Conservation (phyloP, 1,140 invertebrate species). For the Dreissena polymorpha region DNA sequence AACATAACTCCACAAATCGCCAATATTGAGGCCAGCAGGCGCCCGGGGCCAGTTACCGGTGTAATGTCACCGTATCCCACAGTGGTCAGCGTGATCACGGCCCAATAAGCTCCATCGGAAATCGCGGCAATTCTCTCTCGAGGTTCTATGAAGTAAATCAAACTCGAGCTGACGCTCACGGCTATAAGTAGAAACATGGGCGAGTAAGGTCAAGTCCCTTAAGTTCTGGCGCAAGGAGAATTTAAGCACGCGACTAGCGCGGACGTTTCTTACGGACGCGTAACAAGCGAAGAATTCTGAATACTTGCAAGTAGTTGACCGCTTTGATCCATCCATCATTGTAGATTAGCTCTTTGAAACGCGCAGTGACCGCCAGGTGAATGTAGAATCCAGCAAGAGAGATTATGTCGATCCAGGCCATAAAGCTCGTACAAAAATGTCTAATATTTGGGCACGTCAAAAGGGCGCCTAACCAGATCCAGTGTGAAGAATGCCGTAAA, state of each 20-base stretch:
- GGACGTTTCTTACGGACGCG: conserved; percentile 91
- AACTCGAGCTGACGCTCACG: conserved; percentile 59
- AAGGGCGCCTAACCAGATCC: conserved; percentile 27
- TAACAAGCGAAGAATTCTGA: conserved; percentile 98
- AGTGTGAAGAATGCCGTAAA: conserved; percentile 21
- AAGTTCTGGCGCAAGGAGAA: conserved; percentile 83
- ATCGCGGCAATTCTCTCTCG: conserved; percentile 87
- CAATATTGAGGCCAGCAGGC: conserved; percentile 88
- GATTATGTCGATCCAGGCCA: conserved; percentile 48
- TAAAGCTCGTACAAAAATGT: neutral
- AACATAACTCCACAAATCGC: too few relatives aligned
- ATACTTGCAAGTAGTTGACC: conserved; percentile 94
- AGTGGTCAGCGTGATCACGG: conserved; percentile 93
- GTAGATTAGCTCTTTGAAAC: conserved; percentile 8
- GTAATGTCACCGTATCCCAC: conserved; percentile 98
- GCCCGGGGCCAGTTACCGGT: conserved; percentile 66
- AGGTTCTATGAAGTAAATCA: conserved; percentile 65
- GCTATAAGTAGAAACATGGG: conserved; percentile 59
- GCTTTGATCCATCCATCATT: conserved; percentile 23
- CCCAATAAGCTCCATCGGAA: conserved; percentile 97
- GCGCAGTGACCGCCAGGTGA: conserved; percentile 17
- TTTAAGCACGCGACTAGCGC: conserved; percentile 90
- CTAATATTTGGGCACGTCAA: conserved; percentile 19
- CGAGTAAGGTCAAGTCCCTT: conserved; percentile 62
- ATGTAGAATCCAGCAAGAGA: conserved; percentile 24